Evolutionary conservation across 2,113 vertebrate species (phyloP).

Genomic region (Rhinopomastus cyanomelas): DNA sequence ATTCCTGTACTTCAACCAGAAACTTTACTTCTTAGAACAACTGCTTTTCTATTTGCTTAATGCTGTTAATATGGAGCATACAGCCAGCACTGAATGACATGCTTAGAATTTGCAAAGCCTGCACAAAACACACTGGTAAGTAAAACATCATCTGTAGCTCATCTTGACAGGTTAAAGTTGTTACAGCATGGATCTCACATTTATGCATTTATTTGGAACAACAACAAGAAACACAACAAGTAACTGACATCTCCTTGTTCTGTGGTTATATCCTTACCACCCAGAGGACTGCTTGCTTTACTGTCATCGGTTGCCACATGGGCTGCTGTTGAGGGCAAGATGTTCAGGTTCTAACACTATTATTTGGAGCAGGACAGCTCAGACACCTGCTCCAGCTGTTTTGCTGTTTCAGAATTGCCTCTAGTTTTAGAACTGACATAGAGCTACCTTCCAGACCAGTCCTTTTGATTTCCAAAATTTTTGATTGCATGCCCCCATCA

Average conservation of each 20-base stretch:
- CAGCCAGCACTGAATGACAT: neutral
- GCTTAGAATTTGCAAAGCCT: neutral
- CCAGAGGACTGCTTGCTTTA: neutral
- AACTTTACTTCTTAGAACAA: neutral
- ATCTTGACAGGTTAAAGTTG: neutral
- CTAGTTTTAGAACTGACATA: neutral
- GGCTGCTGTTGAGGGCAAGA: neutral
- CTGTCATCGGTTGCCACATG: neutral
- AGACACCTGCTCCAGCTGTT: neutral
- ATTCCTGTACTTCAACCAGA: neutral
- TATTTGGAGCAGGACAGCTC: neutral
- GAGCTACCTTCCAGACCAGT: neutral
- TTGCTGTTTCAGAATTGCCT: neutral
- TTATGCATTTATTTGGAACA: slow-evolving; percentile 3
- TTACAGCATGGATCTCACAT: neutral
- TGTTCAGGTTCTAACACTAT: neutral
- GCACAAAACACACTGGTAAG: neutral
- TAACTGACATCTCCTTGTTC: neutral
- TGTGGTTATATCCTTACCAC: neutral
- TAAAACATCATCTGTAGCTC: neutral
- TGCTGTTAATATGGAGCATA: neutral
- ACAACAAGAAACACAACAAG: neutral
- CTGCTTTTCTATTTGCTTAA: neutral
- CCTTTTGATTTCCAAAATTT: neutral
- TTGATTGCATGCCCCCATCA: neutral